Percentiles rank a stretch among this genome's conserved stretches.
Conservation (phyloP, 2,888 invertebrate species). For the Agrotis puta region DNA sequence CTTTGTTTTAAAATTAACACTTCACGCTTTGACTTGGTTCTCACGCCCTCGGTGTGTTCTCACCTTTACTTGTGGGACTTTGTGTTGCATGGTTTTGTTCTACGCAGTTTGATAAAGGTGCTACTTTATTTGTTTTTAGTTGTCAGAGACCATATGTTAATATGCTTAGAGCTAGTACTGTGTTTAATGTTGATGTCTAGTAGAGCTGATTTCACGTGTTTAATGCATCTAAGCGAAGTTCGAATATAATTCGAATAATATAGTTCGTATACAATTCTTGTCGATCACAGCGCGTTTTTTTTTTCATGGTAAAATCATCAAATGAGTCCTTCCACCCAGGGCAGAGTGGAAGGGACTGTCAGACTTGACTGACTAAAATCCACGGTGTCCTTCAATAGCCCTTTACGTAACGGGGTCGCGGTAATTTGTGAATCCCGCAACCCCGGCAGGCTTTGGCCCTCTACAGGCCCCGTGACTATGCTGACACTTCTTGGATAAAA, state of each 20-base stretch:
- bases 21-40: slow-evolving; percentile 61
- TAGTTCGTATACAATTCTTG: background rate
- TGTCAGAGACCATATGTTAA: background rate
- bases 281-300: background rate
- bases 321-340: too few species aligned
- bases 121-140: background rate
- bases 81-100: background rate
- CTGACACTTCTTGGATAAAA: too few species aligned
- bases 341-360: too few species aligned
- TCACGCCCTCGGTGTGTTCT: slow-evolving; percentile 55
- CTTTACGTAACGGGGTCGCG: too few species aligned
- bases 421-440: too few species aligned
- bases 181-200: background rate
- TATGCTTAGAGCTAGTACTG: background rate
- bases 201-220: background rate
- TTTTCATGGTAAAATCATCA: too few species aligned
- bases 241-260: too few species aligned
- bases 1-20: slow-evolving; percentile 85
- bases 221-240: background rate
- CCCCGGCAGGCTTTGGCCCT: too few species aligned
- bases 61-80: slow-evolving; percentile 19
- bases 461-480: too few species aligned
- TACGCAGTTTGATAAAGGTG: background rate
- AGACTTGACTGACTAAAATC: too few species aligned
- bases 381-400: too few species aligned